phyloP scores from a whole-genome alignment of 2,888 invertebrate species.

The Linnaemya tessellans region DNA sequence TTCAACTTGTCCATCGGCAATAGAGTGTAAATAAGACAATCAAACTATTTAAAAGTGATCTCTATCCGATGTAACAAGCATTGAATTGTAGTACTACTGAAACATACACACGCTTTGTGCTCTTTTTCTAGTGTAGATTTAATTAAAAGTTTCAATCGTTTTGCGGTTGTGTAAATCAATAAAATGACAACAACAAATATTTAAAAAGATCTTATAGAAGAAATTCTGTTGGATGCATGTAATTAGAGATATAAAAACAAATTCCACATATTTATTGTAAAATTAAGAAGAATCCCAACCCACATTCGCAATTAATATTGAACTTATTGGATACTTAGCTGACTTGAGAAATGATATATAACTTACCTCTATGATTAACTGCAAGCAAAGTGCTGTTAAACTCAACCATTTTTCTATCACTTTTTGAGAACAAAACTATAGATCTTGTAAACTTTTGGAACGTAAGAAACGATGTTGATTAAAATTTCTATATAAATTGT shows the following conservation, averaged over 20 bases:
- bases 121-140: conserved; percentile 51
- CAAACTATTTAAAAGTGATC: conserved; percentile 15
- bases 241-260: neutral
- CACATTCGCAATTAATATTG: neutral
- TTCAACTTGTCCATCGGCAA: conserved; percentile 35
- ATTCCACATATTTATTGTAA: conserved; percentile 28
- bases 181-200: conserved; percentile 18
- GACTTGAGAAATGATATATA: too few species aligned
- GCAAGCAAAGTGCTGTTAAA: too few species aligned
- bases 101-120: neutral
- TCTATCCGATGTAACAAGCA: conserved; percentile 19
- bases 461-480: too few species aligned
- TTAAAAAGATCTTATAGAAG: conserved; percentile 43
- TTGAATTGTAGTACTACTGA: neutral
- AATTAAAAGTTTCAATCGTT: conserved; percentile 71
- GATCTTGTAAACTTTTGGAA: too few species aligned
- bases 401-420: too few species aligned
- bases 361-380: too few species aligned
- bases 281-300: conserved; percentile 7
- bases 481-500: too few species aligned
- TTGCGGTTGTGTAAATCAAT: conserved; percentile 70
- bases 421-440: too few species aligned
- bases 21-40: conserved; percentile 25
- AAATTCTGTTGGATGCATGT: conserved; percentile 43
- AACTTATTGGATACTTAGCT: too few species aligned